phyloP scores from a whole-genome alignment of 2,797 vertebrate genomes.

The Bucorvus abyssinicus region DNA sequence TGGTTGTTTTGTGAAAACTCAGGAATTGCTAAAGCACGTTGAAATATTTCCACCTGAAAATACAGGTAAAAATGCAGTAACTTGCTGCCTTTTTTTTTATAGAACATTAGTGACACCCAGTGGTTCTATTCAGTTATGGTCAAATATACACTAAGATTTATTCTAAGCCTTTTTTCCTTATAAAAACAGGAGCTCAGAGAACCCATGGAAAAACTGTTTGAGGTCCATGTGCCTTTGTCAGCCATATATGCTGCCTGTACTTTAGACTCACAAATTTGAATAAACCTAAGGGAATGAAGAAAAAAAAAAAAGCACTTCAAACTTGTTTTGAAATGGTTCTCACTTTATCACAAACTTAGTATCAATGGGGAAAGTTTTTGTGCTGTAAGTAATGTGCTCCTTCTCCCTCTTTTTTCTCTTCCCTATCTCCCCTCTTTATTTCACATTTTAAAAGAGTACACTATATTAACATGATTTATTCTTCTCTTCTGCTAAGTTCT shows the following conservation, averaged over 20 bases:
- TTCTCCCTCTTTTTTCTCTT: neutral
- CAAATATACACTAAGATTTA: neutral
- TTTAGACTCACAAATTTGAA: neutral
- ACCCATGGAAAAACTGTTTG: neutral
- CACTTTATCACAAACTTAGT: neutral
- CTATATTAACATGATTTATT: neutral
- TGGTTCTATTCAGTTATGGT: neutral
- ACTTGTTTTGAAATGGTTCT: neutral
- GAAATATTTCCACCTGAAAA: neutral
- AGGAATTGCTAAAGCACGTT: neutral
- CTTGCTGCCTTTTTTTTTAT: neutral
- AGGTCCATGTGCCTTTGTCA: neutral
- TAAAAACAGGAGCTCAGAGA: neutral
- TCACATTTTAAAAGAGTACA: neutral
- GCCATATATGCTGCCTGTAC: neutral
- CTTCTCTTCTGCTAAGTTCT: neutral
- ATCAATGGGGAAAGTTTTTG: neutral
- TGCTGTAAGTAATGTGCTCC: neutral
- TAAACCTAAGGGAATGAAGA: neutral
- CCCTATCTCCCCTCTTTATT: neutral
- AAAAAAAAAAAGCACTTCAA: neutral
- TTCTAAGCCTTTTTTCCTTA: accelerated
- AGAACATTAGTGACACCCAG: slow-evolving; percentile 53
- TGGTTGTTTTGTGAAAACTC: neutral
- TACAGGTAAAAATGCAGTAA: neutral